phyloP scores from a whole-genome alignment of 2,797 vertebrate genomes.

The Argya squamiceps region DNA sequence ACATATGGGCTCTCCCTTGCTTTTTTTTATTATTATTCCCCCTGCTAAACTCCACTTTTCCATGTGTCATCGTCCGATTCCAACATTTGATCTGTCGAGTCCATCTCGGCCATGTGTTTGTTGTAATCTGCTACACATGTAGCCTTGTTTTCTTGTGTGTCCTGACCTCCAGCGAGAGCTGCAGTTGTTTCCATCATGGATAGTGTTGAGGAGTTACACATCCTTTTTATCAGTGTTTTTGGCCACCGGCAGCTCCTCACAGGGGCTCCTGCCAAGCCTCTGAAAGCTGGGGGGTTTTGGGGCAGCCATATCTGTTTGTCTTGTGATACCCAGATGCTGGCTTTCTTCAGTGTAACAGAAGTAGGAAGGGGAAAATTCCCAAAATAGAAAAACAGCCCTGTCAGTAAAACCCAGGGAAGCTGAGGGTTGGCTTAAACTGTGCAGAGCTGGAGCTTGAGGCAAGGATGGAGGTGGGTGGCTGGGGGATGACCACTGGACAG shows the following conservation, averaged over 20 bases:
- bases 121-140: constrained; percentile 77
- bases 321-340: constrained; percentile 30
- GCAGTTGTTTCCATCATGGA: constrained; percentile 65
- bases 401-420: not conserved
- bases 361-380: not conserved
- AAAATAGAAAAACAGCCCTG: not conserved
- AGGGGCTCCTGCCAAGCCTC: constrained; percentile 47
- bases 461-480: not conserved
- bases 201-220: constrained; percentile 58
- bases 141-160: constrained; percentile 69
- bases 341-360: not conserved
- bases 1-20: constrained; percentile 43
- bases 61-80: constrained; percentile 63
- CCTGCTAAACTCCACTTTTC: constrained; percentile 57
- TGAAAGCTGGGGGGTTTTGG: not conserved
- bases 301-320: not conserved
- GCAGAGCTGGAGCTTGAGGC: not conserved
- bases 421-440: not conserved
- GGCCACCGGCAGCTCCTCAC: constrained; percentile 54
- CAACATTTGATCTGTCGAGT: constrained; percentile 64
- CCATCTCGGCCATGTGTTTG: constrained; percentile 67
- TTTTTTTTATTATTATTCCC: not conserved
- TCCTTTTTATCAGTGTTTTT: constrained; percentile 60
- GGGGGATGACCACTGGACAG: not conserved
- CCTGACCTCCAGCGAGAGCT: constrained; percentile 70